These are phyloP conservation scores for Temnopleurus reevesii DNA, from an alignment of 53 echinoderm and acorn worm genomes.

Conservation along the genomic window DNA sequence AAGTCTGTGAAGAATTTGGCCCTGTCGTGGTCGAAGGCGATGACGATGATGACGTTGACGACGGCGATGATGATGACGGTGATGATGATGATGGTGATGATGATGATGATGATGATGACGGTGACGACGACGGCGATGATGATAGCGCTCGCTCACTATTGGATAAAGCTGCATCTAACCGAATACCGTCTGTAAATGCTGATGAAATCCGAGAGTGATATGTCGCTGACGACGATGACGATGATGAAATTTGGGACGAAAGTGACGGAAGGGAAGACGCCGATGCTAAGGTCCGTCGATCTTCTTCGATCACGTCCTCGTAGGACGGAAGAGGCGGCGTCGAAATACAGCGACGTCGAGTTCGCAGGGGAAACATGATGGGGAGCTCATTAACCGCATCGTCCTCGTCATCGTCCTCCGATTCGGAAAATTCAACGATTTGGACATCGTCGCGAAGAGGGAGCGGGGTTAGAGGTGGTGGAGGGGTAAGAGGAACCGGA, in stretches of 20 bases:
- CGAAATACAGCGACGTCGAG: constrained; percentile 19
- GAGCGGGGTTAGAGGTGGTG: neutral
- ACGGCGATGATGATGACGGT: neutral
- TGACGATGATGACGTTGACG: neutral
- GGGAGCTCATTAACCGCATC: constrained; percentile 25
- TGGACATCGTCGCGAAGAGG: neutral
- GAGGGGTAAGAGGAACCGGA: constrained; percentile 1
- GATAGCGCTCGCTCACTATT: no score
- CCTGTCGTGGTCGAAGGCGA: neutral
- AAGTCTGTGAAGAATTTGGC: neutral
- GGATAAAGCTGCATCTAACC: no score
- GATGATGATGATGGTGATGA: neutral
- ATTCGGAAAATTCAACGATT: neutral
- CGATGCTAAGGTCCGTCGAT: neutral
- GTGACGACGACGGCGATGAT: neutral
- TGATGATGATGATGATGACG: neutral
- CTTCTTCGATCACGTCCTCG: constrained; percentile 33
- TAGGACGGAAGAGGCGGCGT: constrained; percentile 44
- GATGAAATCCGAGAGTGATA: neutral
- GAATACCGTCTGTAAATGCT: no score
- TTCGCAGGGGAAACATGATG: constrained; percentile 17
- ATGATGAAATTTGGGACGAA: neutral
- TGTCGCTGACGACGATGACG: neutral
- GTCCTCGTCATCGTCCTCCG: neutral
- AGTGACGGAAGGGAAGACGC: constrained; percentile 19